Evolutionary conservation across 1,140 invertebrate species (phyloP), one percentile per base, ranked within the genome.

Genomic region (Drosophila varians): DNA sequence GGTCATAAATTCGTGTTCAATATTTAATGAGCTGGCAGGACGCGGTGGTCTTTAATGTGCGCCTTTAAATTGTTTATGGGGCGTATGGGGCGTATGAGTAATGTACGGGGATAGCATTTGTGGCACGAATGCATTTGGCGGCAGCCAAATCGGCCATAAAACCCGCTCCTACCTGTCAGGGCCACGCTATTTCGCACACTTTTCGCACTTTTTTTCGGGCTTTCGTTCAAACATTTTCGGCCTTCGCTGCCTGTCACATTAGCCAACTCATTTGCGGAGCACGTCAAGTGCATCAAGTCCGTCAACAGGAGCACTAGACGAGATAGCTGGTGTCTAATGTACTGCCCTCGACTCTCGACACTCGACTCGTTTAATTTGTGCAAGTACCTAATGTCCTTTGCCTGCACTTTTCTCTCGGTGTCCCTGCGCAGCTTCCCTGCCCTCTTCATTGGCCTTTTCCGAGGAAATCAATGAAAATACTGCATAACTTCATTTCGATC

Each of bases 11-110:
- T 84, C 60, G 38, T 36, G 28, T 77, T 84, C 57, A 83, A 83
- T 83, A 83, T 83, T 83, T 83, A 74, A 83, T 78, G 70, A 78
- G 64, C 79, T 36, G 60, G 48, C n/a, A n/a, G n/a, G n/a, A n/a
- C 16, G 48, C 42, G 8, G 19, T 18, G 62, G 43, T 19, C 43
- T 47, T 47, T 56, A 69, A 56, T 47, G 65, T 45, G 16, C 11
- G 48, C 42, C 19, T 25, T 70, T 74, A 54, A 56, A 48, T 78
- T 54, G 60, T 60, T 55, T 71, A 75, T 77, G 65, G 40, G 70
- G 60, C 79, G 51, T 72, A 64, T 73, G 61, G 45, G 70, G 58
- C 79, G 55, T 72, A 74, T 77, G 61, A 54, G 60, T 69, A 77
- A 77, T 82, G 60, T 52, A 57, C 49, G 3, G 25, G 34, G 21